phyloP scores from a whole-genome alignment of 64 coral and sea anemone species.

The Dendronephthya gigantea region DNA sequence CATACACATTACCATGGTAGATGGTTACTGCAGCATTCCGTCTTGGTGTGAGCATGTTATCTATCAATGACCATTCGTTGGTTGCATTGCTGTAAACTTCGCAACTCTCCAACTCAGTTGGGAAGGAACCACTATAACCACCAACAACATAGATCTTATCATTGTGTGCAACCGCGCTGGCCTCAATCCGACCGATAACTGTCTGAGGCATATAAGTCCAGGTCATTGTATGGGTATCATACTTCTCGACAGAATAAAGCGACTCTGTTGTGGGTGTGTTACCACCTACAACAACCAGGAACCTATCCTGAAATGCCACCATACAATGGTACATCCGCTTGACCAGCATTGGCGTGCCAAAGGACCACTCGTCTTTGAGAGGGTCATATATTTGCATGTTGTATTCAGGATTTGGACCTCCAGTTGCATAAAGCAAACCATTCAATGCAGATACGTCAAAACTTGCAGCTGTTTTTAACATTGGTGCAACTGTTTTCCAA shows the following conservation, averaged over 20 bases:
- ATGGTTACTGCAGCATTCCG: not conserved
- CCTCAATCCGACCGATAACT: not conserved
- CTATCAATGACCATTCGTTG: not conserved
- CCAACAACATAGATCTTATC: not conserved
- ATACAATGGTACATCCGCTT: not conserved
- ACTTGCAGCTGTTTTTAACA: slow-evolving; percentile 2
- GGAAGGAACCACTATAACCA: not conserved
- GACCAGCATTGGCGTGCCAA: not conserved
- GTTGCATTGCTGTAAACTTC: not conserved
- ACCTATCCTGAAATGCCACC: not conserved
- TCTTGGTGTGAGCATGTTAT: not conserved
- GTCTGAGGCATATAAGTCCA: not conserved
- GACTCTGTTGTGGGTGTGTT: not conserved
- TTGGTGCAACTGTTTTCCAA: not conserved
- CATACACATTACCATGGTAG: not conserved
- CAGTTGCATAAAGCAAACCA: not conserved
- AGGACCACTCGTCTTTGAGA: not conserved
- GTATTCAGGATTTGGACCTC: not conserved
- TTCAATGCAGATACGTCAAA: not conserved
- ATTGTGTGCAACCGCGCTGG: not conserved
- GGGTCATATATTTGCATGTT: not conserved
- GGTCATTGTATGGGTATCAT: not conserved
- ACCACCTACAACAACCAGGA: not conserved
- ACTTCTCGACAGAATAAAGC: not conserved
- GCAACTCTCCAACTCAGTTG: not conserved